Conservation (phyloP, 2,888 invertebrate genomes). For the Chaetoderma sp. region DNA sequence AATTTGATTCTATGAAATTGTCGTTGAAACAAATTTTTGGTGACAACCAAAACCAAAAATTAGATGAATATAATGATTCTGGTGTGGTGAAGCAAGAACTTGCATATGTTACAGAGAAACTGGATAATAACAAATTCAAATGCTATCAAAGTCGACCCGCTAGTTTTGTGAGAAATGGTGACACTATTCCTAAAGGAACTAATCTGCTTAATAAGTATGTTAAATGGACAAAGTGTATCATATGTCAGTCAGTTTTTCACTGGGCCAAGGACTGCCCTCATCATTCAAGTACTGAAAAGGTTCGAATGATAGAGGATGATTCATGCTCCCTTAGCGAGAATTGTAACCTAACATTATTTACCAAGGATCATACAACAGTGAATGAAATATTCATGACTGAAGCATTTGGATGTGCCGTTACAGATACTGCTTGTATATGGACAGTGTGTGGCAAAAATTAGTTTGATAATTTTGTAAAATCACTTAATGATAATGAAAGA, state of each 20-base stretch:
- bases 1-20: background rate
- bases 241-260: constrained; percentile 39
- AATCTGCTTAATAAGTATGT: background rate
- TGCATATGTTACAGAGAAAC: background rate
- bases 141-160: background rate
- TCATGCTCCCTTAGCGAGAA: background rate
- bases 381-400: constrained; percentile 16
- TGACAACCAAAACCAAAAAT: background rate
- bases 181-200: background rate
- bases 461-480: background rate
- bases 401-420: constrained; percentile 4
- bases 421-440: background rate
- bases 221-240: background rate
- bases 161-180: background rate
- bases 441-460: constrained; percentile 12
- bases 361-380: background rate
- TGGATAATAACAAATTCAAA: background rate
- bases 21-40: background rate
- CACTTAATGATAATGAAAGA: background rate
- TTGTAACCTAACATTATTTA: background rate
- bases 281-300: background rate
- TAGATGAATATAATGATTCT: background rate
- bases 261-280: constrained; percentile 13
- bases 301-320: background rate
- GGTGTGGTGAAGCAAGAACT: background rate